Percentiles rank a stretch among this genome's conserved stretches.
These are phyloP conservation scores for Oithona nana DNA, from an alignment of 2,888 invertebrate species.

Conservation along the genomic window DNA sequence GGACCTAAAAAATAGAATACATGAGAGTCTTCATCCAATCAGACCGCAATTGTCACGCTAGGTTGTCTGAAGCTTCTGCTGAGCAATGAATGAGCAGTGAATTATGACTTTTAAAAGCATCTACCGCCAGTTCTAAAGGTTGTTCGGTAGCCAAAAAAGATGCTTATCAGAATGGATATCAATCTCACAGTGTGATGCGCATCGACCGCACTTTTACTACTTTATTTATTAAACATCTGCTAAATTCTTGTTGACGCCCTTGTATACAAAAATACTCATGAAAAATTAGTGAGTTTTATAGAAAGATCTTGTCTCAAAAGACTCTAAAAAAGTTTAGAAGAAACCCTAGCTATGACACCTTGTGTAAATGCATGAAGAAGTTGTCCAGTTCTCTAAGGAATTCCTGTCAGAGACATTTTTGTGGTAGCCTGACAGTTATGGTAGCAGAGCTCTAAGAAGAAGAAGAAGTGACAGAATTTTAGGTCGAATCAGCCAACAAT, in stretches of 20 bases:
- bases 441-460: not conserved
- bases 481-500: not conserved
- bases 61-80: not conserved
- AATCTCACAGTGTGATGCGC: not conserved
- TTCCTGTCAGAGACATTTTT: not conserved
- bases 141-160: too few species aligned
- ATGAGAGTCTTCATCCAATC: not conserved
- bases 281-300: too few species aligned
- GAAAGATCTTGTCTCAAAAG: too few species aligned
- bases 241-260: too few species aligned
- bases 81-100: not conserved
- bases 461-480: not conserved
- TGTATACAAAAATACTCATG: too few species aligned
- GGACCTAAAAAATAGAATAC: slow-evolving; percentile 38
- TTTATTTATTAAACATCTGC: too few species aligned
- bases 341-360: not conserved
- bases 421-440: not conserved
- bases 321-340: too few species aligned
- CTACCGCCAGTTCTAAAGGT: not conserved
- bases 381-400: not conserved
- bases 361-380: not conserved
- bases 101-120: not conserved
- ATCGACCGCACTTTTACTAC: too few species aligned
- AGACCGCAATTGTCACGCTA: not conserved
- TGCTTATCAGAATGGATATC: not conserved